These are phyloP conservation scores for Drosophila pullipes DNA, from an alignment of 2,888 invertebrate species.

Conservation along the genomic window DNA sequence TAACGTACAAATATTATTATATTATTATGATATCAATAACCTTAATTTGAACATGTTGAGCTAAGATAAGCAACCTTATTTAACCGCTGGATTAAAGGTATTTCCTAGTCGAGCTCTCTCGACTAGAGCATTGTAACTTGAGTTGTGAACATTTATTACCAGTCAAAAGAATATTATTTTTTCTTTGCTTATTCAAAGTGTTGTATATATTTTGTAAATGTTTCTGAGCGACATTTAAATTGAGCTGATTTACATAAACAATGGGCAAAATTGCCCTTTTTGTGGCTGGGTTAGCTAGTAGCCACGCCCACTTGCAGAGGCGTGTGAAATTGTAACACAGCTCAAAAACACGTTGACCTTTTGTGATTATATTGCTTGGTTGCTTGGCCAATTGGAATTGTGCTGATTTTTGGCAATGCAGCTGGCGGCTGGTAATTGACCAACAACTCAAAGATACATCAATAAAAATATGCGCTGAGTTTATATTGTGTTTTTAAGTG, in stretches of 20 bases:
- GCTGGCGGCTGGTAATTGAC: constrained; percentile 30
- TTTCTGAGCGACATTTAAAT: constrained; percentile 2
- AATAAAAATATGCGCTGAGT: constrained; percentile 22
- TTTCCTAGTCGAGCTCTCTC: neutral
- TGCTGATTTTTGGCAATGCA: constrained; percentile 27
- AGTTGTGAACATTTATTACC: neutral
- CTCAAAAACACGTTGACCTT: constrained; percentile 16
- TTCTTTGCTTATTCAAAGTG: neutral
- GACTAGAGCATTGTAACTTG: neutral
- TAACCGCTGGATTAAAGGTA: neutral
- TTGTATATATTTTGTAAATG: constrained; percentile 5
- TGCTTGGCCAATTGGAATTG: constrained; percentile 17
- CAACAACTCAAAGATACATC: constrained; percentile 15
- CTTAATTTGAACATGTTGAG: neutral
- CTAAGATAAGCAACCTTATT: neutral
- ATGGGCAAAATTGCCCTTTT: constrained; percentile 16
- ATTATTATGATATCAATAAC: neutral
- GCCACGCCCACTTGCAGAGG: constrained; percentile 39
- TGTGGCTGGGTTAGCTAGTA: constrained; percentile 12
- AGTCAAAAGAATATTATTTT: neutral
- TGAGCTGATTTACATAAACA: constrained; percentile 11
- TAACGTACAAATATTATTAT: neutral
- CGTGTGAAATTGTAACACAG: constrained; percentile 49
- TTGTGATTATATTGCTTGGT: constrained; percentile 17
- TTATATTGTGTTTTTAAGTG: constrained; percentile 44